Evolutionary conservation across 1,140 invertebrate genomes (phyloP), one percentile per base, ranked within the genome.

Genomic region (Pararge aegeria): DNA sequence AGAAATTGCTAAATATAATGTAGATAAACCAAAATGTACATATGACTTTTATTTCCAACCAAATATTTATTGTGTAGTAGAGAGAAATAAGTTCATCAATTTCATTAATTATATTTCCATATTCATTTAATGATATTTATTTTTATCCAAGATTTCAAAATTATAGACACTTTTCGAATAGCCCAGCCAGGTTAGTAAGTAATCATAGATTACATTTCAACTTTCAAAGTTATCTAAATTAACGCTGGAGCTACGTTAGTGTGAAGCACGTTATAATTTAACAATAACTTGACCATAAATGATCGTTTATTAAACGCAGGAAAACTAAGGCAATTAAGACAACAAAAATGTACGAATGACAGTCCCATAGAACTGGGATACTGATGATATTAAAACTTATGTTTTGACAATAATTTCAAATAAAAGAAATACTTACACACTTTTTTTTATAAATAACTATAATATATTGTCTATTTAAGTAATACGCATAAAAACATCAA

Each of bases 281-380:
- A n/a, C n/a, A n/a, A n/a, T n/a, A n/a, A n/a, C n/a, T n/a, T n/a
- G n/a, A n/a, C n/a, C n/a, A n/a, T n/a, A n/a, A n/a, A n/a, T n/a
- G n/a, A n/a, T n/a, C n/a, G n/a, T n/a, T n/a, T n/a, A n/a, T n/a
- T 7, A 34, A 12, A 34, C 1, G 30, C 30, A 34, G 12, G 30
- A 4, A 12, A 34, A 34, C 10, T 1, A 12, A 1, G 12, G 0
- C 27, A 34, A 34, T 12, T 4, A 24, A 24, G 2, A 34, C 29
- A 1, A 3, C 12, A 34, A 34, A 10, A 34, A 34, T 10, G 10
- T 12, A 34, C 4, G 12, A 10, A 10, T n/a, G n/a, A n/a, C n/a
- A n/a, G n/a, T 53, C 51, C 51, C 51, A 53, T 38, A 53, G 19
- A 53, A 53, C 51, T 53, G 51, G 37, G 51, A 53, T 20, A 51